Base-by-base conservation (phyloP, 1,140 invertebrate genomes). In the Drosophila erecta region DNA sequence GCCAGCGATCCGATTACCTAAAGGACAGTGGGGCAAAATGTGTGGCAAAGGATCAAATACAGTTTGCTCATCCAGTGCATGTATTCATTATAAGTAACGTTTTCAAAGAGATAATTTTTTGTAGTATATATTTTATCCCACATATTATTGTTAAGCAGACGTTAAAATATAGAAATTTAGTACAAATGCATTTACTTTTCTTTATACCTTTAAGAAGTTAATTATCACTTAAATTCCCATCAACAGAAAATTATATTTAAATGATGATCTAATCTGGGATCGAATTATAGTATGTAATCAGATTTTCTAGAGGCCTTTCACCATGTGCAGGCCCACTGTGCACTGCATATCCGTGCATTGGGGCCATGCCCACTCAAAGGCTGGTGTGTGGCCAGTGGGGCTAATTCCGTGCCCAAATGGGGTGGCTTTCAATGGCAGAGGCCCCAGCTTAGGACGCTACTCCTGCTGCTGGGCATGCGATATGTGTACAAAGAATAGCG, bases 361-460 rank as follows among this genome's bases (percentile, higher is more conserved):
- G 79, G 75, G 76, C 71, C 81, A 74, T 65, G 64, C 69, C 61
- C 76, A 73, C 76, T 89, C 71, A 76, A 87, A 83, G 66, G 79
- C 67, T 77, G 54, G 64, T 69, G 43, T 76, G 60, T 89, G 84
- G 80, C 80, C 79, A 89, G 85, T 71, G 67, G 41, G 72, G 84
- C 84, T 89, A 89, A 89, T 89, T 89, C 81, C 76, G 76, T 84
- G 62, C 71, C 46, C 53, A 54, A 79, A 79, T 76, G 79, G 83
- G 79, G 84, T 89, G 81, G 72, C 59, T 66, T 71, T 61, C 64
- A 64, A 61, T 77, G 64, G 59, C 46, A 40, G 15, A 20, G 57
- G 38, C 38, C 22, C 33, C 24, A 40, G 51, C 24, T 64, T 67
- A 30, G 46, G 59, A 41, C 30, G 37, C 27, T 4, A 33, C 15